Evolutionary conservation across 2,888 invertebrate genomes (phyloP), one percentile per base, ranked within the genome.

Genomic region (Sphecodes monilicornis): DNA sequence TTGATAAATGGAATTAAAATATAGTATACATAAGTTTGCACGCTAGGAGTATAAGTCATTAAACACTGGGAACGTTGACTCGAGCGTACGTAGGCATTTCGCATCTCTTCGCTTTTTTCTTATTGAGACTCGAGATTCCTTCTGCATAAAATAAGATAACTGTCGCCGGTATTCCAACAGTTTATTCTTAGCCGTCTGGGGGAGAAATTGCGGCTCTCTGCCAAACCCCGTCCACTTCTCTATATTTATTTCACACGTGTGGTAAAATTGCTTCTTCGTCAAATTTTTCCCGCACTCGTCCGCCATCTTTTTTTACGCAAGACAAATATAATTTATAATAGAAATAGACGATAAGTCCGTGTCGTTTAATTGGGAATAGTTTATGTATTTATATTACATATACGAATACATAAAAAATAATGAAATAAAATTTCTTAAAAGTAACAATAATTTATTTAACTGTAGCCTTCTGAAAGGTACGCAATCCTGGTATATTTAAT

Each of bases 111-210:
- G 3, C 36, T 66, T 43, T 69, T 72, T 82, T 76, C 80, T 46
- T 82, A 80, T 75, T 66, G 32, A 73, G 54, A 80, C 50, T 54
- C 36, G 54, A 81, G 69, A 88, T 87, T 86, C 86, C 80, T 88
- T 69, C 26, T 72, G 54, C 71, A 84, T 75, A 76, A 88, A 90
- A 89, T 84, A 88, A 90, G 78, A 80, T 84, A 88, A 91, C 69
- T 84, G 80, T 75, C 78, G 86, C 50, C 76, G 78, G 87, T 88
- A 90, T 92, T 90, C 92, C 91, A 91, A 89, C 91, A 88, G 92
- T 92, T 94, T 94, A 94, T 94, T 94, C 91, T 91, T 91, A 92
- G 93, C 90, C 78, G 79, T 89, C 88, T 80, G 85, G 86, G 88
- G 88, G 88, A 91, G 89, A 86, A 89, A 88, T 90, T 81, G 84